Percentiles rank a stretch among this genome's conserved stretches.
Conservation (phyloP, 2,888 invertebrate genomes). For the Eupithecia subfuscata region DNA sequence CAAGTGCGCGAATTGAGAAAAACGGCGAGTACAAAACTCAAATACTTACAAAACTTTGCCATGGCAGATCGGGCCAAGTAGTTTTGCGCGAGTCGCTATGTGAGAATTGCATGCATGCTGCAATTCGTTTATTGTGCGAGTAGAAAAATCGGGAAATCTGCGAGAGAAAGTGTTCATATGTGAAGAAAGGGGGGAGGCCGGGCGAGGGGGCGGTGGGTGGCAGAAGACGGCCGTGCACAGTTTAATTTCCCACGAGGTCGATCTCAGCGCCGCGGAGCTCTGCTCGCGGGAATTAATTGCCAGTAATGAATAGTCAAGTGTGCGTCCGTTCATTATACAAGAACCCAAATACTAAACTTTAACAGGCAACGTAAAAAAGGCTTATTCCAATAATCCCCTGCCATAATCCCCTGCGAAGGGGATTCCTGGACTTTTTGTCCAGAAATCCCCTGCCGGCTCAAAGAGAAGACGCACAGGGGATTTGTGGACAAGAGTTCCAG, state of each 20-base stretch:
- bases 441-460: no score
- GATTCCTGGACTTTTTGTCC: no score
- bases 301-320: conserved; percentile 84
- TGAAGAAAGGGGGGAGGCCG: conserved; percentile 59
- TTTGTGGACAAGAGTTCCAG: no score
- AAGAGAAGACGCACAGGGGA: no score
- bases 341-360: conserved; percentile 32
- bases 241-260: conserved; percentile 85
- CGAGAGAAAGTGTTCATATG: conserved; percentile 80
- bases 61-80: conserved; percentile 19
- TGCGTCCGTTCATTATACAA: conserved; percentile 78
- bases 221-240: conserved; percentile 81
- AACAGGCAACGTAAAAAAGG: conserved; percentile 22
- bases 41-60: conserved; percentile 21
- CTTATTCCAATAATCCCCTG: no score
- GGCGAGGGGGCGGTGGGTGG: conserved; percentile 66
- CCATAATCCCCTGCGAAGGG: no score
- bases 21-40: conserved; percentile 26
- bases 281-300: conserved; percentile 84
- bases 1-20: conserved; percentile 40
- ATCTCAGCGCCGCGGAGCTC: conserved; percentile 81
- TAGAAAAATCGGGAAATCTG: conserved; percentile 74
- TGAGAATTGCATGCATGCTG: conserved; percentile 35
- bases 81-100: conserved; percentile 7
- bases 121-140: conserved; percentile 52